Base-by-base conservation (phyloP, 2,797 vertebrate genomes). In the Otus scops region DNA sequence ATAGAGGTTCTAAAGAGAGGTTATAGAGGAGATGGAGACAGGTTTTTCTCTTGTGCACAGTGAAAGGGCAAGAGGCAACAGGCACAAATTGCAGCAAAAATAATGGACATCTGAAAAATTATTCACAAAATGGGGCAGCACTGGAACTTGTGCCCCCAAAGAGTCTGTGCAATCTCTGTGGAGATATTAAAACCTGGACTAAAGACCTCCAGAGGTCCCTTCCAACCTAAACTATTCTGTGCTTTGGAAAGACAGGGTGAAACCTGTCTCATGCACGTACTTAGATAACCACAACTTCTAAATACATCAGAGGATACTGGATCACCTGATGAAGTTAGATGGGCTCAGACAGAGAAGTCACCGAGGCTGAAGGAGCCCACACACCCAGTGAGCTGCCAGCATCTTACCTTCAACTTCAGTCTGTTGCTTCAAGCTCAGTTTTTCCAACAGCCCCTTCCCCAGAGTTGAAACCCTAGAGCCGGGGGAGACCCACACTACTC, bases 201-300 rank as follows among this genome's bases (percentile, higher is more conserved):
- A 39, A 23, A 84, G 26, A 30, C n/a, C 30, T 83, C n/a, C 51
- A 65, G 68, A 87, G 43, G n/a, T 45, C 11, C 51, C 30, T 70
- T 65, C 23, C 48, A 69, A 47, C 20, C 28, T 39, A n/a, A 85
- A 38, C 8, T 64, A 30, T 5, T 51, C 19, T 27, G 21, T 32
- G 20, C 39, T 69, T 57, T 48, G 28, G 28, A 59, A 38, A 53
- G 75, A 23, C 10, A 28, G 39, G 64, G 50, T 26, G 16, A 77
- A 84, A 14, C 36, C 26, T 39, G 24, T 28, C 39, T 18, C 1
- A 0, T 45, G 11, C 7, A 20, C 6, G 9, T 17, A 13, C 26
- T 54, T 36, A 24, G 39, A 13, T 26, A n/a, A 30, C 24, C 11
- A 11, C 13, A 47, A 27, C 11, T 47, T 50, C n/a, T 38, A 51